Percentiles rank a stretch among this genome's conserved stretches.
Conservation (phyloP, 2,113 vertebrate species). For the Caranx ignobilis region DNA sequence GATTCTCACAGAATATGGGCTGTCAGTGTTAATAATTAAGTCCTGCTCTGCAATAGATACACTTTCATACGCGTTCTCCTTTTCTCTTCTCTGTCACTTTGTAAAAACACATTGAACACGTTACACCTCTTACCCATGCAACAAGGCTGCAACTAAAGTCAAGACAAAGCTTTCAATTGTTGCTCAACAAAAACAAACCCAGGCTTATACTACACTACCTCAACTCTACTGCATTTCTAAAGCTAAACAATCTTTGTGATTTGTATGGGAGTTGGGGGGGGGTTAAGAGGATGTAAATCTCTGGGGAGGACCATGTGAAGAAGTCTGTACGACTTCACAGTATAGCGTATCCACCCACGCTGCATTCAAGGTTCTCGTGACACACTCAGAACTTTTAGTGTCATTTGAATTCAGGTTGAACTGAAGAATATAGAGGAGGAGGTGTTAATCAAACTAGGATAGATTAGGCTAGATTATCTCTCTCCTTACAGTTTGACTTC, state of each 20-base stretch:
- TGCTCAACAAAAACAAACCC: slow-evolving; percentile 15
- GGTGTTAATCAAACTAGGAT: neutral
- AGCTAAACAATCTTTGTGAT: slow-evolving; percentile 26
- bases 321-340: slow-evolving; percentile 43
- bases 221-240: slow-evolving; percentile 16
- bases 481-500: slow-evolving; percentile 12
- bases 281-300: slow-evolving; percentile 42
- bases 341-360: slow-evolving; percentile 57
- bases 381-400: slow-evolving; percentile 16
- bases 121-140: neutral
- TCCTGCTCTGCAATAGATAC: slow-evolving; percentile 4
- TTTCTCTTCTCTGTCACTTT: neutral
- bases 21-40: slow-evolving; percentile 54
- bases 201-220: neutral
- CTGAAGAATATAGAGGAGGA: neutral
- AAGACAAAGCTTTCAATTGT: neutral
- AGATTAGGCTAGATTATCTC: too few relatives aligned
- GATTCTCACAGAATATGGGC: slow-evolving; percentile 51
- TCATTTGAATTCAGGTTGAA: slow-evolving; percentile 17
- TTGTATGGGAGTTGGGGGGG: slow-evolving; percentile 3
- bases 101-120: neutral
- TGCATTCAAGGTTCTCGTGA: slow-evolving; percentile 32
- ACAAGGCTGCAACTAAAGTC: neutral
- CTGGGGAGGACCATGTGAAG: slow-evolving; percentile 28
- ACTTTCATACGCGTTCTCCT: slow-evolving; percentile 21